Conservation (phyloP, 1,140 invertebrate genomes). For the Parasteatoda tepidariorum region DNA sequence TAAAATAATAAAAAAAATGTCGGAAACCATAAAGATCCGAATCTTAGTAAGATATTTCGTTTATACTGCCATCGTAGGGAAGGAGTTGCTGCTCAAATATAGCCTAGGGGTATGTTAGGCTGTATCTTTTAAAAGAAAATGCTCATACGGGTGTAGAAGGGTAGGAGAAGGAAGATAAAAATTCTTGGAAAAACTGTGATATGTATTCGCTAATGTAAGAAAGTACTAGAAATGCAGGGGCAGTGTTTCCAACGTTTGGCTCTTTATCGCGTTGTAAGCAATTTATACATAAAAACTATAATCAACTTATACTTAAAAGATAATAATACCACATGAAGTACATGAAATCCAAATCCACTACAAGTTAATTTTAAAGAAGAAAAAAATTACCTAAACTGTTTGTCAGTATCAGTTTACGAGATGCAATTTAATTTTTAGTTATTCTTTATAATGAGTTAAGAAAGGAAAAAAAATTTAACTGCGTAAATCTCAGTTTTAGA, state of each 20-base stretch:
- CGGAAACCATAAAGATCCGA: constrained; percentile 28
- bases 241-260: constrained; percentile 25
- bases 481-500: neutral
- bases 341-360: neutral
- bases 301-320: neutral
- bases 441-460: neutral
- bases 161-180: constrained; percentile 34
- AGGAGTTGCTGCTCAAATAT: constrained; percentile 20
- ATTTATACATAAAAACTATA: neutral
- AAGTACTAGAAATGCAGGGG: constrained; percentile 6
- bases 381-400: neutral
- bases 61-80: neutral
- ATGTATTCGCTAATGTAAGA: constrained; percentile 50
- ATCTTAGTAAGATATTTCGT: constrained; percentile 16
- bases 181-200: constrained; percentile 15
- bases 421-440: neutral
- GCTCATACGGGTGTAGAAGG: neutral
- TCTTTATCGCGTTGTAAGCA: constrained; percentile 8
- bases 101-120: constrained; percentile 20
- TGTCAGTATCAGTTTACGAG: neutral
- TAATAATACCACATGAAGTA: no score
- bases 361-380: neutral
- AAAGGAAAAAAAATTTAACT: no score
- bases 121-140: constrained; percentile 39
- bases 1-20: neutral